Evolutionary conservation across 2,797 vertebrate genomes (phyloP), one percentile per base, ranked within the genome.

Genomic region (Coregonus suidteri): DNA sequence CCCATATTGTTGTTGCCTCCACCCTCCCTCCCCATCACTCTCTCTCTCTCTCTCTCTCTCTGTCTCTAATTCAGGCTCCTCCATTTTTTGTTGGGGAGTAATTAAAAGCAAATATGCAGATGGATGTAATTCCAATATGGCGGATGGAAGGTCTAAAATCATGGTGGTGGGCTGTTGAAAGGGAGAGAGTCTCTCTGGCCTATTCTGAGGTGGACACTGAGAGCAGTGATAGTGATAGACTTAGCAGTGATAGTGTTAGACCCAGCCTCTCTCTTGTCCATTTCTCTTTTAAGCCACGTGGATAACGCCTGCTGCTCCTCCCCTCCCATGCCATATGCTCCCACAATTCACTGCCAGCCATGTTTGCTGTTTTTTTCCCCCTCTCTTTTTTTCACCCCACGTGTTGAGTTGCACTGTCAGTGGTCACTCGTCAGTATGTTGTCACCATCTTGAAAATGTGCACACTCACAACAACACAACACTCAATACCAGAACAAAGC

Each of bases 301-400:
- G 82, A 77, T 78, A 77, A 75, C 81, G 84, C 82, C 71, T 4
- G 30, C 80, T 72, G 75, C 83, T 84, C 82, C 72, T 77, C 80
- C 81, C 81, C 79, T 81, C 75, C 82, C 73, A 75, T 78, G 74
- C 86, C 87, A 88, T 91, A 90, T 90, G 91, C 77, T 90, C 82
- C 74, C 75, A 83, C 79, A 85, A 83, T 87, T 87, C 81, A 70
- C 68, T 87, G 86, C 87, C 88, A 89, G 83, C 52, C 77, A 70
- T 66, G 67, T 83, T 84, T 77, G 51, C 69, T 74, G 71, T 81
- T 83, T 81, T 83, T 53, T 25, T 31, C 75, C 71, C 34, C 15
- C 37, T 69, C 35, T 51, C 64, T 74, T 14, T 67, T 47, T 72
- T 30, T 15, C 25, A 15, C 67, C 62, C 51, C 76, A 82, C 56